Conservation (phyloP, 1,140 invertebrate genomes). For the Nymphalis io region DNA sequence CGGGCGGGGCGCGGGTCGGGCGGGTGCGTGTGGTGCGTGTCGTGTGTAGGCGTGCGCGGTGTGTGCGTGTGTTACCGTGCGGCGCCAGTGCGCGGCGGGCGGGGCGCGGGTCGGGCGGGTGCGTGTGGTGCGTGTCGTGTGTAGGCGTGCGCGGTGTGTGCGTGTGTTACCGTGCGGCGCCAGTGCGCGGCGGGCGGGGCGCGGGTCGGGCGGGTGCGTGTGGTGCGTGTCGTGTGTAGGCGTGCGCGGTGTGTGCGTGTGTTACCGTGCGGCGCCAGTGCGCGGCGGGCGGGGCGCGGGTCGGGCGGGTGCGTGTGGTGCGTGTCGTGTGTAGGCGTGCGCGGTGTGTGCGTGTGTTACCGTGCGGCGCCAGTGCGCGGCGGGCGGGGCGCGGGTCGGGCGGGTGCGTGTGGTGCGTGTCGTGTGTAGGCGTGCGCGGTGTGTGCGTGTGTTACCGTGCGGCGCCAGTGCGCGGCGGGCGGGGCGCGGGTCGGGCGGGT, state of each 20-base stretch:
- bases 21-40: not conserved
- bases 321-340: conserved; percentile 79
- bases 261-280: conserved; percentile 54
- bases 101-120: conserved; percentile 85
- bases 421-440: conserved; percentile 47
- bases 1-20: not conserved
- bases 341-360: no score
- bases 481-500: conserved; percentile 85
- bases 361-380: no score
- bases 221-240: not conserved
- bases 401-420: not conserved
- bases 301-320: conserved; percentile 84
- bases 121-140: conserved; percentile 81
- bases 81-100: conserved; percentile 54
- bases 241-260: not conserved
- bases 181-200: conserved; percentile 61
- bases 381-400: not conserved
- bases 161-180: conserved; percentile 47
- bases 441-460: no score
- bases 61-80: no score
- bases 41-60: conserved; percentile 47
- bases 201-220: conserved; percentile 82
- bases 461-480: conserved; percentile 54
- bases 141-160: conserved; percentile 71
- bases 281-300: conserved; percentile 82